A percentile compares a stretch with the other conserved stretches of the same genome.
phyloP scores from a whole-genome alignment of 2,113 vertebrate species.

The Malurus alboscapulatus region DNA sequence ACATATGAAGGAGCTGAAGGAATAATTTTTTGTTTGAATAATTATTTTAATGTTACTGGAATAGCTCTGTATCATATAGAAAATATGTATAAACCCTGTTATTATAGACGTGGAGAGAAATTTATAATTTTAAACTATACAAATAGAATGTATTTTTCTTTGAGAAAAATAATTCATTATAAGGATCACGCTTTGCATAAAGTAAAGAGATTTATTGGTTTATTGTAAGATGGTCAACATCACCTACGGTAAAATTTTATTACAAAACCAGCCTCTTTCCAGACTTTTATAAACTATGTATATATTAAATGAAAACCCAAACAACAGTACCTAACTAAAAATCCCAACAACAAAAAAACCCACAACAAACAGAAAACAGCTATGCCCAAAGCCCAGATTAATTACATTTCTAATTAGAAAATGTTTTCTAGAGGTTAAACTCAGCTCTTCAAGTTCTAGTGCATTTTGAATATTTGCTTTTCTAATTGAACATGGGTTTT shows the following conservation, averaged over 20 bases:
- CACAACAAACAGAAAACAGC: background rate
- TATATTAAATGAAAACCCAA: background rate
- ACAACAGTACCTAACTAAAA: background rate
- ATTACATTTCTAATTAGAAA: background rate
- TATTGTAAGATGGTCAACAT: background rate
- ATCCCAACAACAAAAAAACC: background rate
- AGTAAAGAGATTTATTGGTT: background rate
- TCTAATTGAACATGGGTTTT: fast-evolving
- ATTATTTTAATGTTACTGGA: background rate
- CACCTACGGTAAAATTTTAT: background rate
- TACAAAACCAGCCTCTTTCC: background rate
- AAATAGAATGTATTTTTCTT: background rate
- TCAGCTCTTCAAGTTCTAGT: background rate
- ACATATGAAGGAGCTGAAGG: background rate
- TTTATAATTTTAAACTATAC: background rate
- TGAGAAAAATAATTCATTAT: background rate
- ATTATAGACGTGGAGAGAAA: background rate
- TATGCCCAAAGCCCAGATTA: background rate
- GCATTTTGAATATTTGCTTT: background rate
- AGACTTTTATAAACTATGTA: background rate
- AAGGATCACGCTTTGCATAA: background rate
- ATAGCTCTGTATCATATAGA: background rate
- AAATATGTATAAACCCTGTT: background rate
- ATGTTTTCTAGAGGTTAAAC: background rate
- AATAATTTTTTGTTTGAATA: background rate